These are phyloP conservation scores for Erebia ligea DNA, from an alignment of 2,888 invertebrate genomes.

Conservation along the genomic window DNA sequence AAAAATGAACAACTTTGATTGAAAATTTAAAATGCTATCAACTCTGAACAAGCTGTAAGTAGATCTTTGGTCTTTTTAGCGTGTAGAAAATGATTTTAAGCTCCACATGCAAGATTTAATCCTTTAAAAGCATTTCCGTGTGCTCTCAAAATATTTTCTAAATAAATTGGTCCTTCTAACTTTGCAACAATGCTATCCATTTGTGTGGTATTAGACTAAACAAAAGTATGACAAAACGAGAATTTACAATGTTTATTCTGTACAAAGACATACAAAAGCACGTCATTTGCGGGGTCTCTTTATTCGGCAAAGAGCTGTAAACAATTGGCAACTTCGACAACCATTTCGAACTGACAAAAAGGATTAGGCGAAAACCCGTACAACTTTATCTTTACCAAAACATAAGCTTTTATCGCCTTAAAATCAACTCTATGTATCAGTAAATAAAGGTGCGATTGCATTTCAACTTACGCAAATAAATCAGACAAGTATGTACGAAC, in stretches of 20 bases:
- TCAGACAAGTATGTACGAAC: slow-evolving; percentile 24
- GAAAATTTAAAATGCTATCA: too few relatives aligned
- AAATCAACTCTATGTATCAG: slow-evolving; percentile 47
- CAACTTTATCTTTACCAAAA: slow-evolving; percentile 42
- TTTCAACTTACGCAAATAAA: slow-evolving; percentile 40
- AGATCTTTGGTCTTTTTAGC: background rate
- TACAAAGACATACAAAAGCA: slow-evolving; percentile 67
- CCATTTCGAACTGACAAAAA: slow-evolving; percentile 71
- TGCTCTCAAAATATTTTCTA: slow-evolving; percentile 33
- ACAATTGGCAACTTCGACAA: slow-evolving; percentile 79
- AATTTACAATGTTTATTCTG: slow-evolving; percentile 76
- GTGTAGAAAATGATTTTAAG: background rate
- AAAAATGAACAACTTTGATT: too few relatives aligned
- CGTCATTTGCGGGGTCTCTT: slow-evolving; percentile 66
- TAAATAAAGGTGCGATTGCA: slow-evolving; percentile 38
- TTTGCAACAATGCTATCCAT: slow-evolving; percentile 45
- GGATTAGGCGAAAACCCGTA: slow-evolving; percentile 61
- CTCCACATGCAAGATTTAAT: slow-evolving; percentile 23
- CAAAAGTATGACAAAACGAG: slow-evolving; percentile 60
- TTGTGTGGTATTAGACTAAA: slow-evolving; percentile 62
- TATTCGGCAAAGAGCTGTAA: slow-evolving; percentile 67
- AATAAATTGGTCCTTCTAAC: slow-evolving; percentile 30
- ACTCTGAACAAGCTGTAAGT: background rate
- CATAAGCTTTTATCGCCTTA: slow-evolving; percentile 28
- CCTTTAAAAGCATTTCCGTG: slow-evolving; percentile 34